A percentile compares a stretch with the other conserved stretches of the same genome.
These are phyloP conservation scores for Grammomys surdaster DNA, from an alignment of 2,113 vertebrate genomes.

Conservation along the genomic window DNA sequence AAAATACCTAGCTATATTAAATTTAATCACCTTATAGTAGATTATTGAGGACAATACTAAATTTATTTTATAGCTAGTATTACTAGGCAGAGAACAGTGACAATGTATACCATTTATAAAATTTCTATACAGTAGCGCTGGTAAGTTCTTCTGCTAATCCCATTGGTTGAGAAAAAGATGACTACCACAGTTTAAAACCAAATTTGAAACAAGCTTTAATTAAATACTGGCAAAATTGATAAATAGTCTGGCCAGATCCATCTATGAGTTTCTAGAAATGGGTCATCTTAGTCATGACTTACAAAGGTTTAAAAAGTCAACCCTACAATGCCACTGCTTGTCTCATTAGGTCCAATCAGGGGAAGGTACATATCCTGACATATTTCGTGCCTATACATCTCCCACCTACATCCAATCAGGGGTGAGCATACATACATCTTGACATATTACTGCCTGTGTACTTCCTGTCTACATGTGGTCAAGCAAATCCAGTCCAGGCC, in stretches of 20 bases:
- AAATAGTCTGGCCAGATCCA: not conserved
- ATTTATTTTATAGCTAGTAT: slow-evolving; percentile 10
- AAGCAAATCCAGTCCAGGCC: not conserved
- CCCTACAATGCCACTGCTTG: not conserved
- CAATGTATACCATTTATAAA: not conserved
- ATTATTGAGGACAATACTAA: not conserved
- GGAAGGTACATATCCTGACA: not conserved
- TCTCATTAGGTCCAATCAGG: not conserved
- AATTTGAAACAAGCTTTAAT: not conserved
- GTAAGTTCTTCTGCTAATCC: not conserved
- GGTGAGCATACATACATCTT: not conserved
- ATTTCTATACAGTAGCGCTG: not conserved
- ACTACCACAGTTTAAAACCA: not conserved
- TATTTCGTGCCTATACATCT: not conserved
- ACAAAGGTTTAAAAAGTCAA: not conserved
- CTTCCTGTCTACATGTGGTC: not conserved
- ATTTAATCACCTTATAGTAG: not conserved
- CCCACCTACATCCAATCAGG: not conserved
- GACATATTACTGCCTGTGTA: not conserved
- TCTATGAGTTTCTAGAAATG: not conserved
- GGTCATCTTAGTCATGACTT: not conserved
- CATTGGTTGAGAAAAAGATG: not conserved
- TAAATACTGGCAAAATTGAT: not conserved
- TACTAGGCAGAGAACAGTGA: not conserved
- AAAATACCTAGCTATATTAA: slow-evolving; percentile 38